Base-by-base conservation (phyloP, 2,888 invertebrate genomes). In the Sarcophaga carnaria region DNA sequence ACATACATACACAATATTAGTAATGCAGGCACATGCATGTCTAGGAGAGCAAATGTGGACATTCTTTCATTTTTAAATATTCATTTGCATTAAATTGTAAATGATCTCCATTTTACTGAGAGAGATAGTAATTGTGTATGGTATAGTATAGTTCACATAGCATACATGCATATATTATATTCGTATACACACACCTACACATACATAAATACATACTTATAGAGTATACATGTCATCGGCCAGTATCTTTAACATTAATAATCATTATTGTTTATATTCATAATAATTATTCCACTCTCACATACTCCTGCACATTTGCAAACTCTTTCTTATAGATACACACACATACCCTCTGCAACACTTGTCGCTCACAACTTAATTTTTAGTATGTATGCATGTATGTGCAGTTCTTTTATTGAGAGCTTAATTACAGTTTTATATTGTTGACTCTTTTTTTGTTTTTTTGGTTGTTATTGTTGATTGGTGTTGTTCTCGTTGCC, bases 381-480 rank as follows among this genome's bases (percentile, higher is more conserved):
- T 17, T 54, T 17, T 45, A 69, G 45, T 75, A 60, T 22, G 27
- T 47, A 54, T 62, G 54, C 17, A 62, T 62, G 27, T 67, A 62
- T 62, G 27, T 67, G 49, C 8, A 69, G 3, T 5, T 54, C 45
- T 71, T 20, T 67, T 76, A 59, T 76, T 76, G 76, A 72, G 80
- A 72, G 80, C 72, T 86, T 83, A 86, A 86, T 86, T 86, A 83
- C 80, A 86, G 80, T 80, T 86, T 80, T 72, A 86, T 86, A 77
- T 83, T 86, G 76, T 86, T 83, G 80, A 86, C 80, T 80, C 63
- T 59, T 60, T 60, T 60, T 62, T 77, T 1, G 22, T 76, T 54
- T 12, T 54, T 83, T 82, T 71, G 14, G 20, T 8, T 75, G 37
- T 47, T 47, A 45, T 82, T 76, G 76, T 71, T 64, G 22, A 27